Percentiles rank a stretch among this genome's conserved stretches.
These are phyloP conservation scores for Brienomyrus brachyistius DNA, from an alignment of 2,113 vertebrate genomes.

Conservation along the genomic window DNA sequence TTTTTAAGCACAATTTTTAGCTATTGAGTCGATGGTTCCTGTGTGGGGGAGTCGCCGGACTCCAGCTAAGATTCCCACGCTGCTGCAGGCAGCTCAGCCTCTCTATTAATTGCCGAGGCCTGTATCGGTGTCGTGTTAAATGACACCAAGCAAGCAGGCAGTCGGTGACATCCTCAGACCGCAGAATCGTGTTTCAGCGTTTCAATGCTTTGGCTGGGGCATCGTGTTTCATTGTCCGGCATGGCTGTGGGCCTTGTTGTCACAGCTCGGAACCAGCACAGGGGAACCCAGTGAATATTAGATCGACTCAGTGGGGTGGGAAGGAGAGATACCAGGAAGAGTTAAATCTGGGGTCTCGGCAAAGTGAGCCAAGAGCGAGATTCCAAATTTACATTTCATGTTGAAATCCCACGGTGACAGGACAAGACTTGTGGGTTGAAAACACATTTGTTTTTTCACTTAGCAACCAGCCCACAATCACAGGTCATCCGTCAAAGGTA, in stretches of 20 bases:
- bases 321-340: not conserved
- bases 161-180: not conserved
- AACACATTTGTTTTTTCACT: not conserved
- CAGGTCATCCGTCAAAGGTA: not conserved
- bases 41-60: not conserved
- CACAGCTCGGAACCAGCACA: not conserved
- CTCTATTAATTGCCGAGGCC: conserved; percentile 10
- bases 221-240: not conserved
- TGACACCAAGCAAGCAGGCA: not conserved
- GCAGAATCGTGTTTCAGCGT: not conserved
- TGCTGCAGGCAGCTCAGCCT: not conserved
- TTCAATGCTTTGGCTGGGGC: not conserved
- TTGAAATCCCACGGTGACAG: not conserved
- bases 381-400: not conserved
- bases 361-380: not conserved
- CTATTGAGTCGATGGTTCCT: not conserved
- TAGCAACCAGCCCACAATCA: not conserved
- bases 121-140: conserved; percentile 5
- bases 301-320: not conserved
- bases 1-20: not conserved
- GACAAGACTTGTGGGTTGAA: not conserved
- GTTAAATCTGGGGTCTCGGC: not conserved
- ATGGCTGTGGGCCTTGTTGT: not conserved
- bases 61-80: not conserved
- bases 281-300: not conserved